Evolutionary conservation across 2,113 vertebrate species (phyloP).

Genomic region (Spea multiplicata): DNA sequence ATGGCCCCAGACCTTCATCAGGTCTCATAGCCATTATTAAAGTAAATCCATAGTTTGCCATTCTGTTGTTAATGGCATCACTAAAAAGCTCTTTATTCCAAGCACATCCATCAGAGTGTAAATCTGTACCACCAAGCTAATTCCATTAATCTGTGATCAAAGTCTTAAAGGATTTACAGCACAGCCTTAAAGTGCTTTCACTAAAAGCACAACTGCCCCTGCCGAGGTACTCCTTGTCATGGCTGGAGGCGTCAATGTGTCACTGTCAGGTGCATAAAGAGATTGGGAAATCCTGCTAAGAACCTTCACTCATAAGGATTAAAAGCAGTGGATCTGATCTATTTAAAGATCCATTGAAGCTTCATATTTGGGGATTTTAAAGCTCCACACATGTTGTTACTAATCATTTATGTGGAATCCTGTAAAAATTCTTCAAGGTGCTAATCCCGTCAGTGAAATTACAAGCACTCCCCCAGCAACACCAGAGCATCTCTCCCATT

Average conservation of each 20-base stretch:
- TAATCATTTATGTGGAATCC: slow-evolving; percentile 16
- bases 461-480: not conserved
- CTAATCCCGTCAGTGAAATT: slow-evolving; percentile 28
- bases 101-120: not conserved
- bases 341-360: slow-evolving; percentile 13
- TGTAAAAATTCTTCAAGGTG: slow-evolving; percentile 13
- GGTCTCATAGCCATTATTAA: not conserved
- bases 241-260: slow-evolving; percentile 17
- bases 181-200: slow-evolving; percentile 1
- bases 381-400: not conserved
- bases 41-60: not conserved
- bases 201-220: not conserved
- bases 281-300: slow-evolving; percentile 1
- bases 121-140: not conserved
- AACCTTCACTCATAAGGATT: slow-evolving; percentile 19
- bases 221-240: not conserved
- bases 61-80: not conserved
- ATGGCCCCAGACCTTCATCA: too few relatives aligned
- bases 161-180: not conserved
- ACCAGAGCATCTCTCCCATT: slow-evolving; percentile 17
- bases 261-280: not conserved
- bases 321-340: not conserved
- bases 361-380: not conserved
- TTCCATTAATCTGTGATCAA: slow-evolving; percentile 16
- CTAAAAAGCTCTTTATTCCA: not conserved